Percentiles rank a stretch among this genome's conserved stretches.
These are phyloP conservation scores for Fopius arisanus DNA, from an alignment of 1,140 invertebrate species.

Conservation along the genomic window DNA sequence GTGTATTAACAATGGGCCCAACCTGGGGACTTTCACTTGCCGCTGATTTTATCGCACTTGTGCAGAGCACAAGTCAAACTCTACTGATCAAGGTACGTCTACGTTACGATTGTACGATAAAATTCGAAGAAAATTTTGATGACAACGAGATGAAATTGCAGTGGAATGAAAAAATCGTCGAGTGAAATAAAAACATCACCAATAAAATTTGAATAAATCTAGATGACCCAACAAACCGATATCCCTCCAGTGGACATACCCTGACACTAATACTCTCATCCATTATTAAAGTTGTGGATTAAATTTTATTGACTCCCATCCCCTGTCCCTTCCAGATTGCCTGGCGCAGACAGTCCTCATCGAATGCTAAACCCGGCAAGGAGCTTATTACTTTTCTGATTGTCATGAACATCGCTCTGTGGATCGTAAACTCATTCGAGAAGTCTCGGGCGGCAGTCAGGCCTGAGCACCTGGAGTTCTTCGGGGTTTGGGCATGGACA, in stretches of 20 bases:
- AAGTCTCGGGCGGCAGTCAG: conserved; percentile 83
- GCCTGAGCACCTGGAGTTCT: conserved; percentile 80
- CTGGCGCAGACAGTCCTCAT: conserved; percentile 73
- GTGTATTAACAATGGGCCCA: conserved; percentile 74
- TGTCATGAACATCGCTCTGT: conserved; percentile 86
- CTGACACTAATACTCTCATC: no score
- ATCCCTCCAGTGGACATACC: no score
- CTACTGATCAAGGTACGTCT: conserved; percentile 72
- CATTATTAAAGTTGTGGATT: not conserved
- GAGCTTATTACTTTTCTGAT: conserved; percentile 86
- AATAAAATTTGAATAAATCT: no score
- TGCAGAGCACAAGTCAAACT: conserved; percentile 79
- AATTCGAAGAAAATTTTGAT: no score
- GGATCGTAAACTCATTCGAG: conserved; percentile 85
- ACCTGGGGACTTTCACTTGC: conserved; percentile 66
- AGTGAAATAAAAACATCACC: no score
- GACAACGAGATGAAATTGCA: no score
- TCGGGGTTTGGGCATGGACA: conserved; percentile 85
- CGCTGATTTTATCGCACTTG: conserved; percentile 63
- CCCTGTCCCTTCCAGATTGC: conserved; percentile 74
- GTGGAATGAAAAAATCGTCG: no score
- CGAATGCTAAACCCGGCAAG: conserved; percentile 79
- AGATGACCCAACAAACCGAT: no score
- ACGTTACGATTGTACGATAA: no score
- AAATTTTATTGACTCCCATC: not conserved